Conservation (phyloP, 2,113 vertebrate species). For the Neoarius graeffei region DNA sequence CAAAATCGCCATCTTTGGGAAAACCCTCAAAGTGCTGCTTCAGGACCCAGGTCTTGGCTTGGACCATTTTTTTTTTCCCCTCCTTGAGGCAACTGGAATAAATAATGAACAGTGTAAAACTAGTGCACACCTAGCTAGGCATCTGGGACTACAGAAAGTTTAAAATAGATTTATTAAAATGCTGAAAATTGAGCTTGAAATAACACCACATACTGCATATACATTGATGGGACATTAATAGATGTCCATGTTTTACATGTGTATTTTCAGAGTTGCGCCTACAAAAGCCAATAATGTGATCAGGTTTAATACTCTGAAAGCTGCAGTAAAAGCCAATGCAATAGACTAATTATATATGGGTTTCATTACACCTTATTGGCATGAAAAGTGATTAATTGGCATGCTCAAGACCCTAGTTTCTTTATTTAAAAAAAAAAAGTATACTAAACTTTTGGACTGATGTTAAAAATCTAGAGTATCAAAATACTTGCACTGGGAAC, state of each 20-base stretch:
- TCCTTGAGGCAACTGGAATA: slow-evolving; percentile 40
- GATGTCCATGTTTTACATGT: not conserved
- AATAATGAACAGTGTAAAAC: not conserved
- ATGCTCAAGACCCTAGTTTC: too few species aligned
- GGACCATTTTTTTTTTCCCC: slow-evolving; percentile 53
- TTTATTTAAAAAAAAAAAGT: too few species aligned
- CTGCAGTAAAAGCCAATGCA: not conserved
- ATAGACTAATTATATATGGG: not conserved
- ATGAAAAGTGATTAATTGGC: too few species aligned
- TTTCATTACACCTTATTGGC: too few species aligned
- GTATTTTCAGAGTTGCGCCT: not conserved
- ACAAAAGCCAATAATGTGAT: not conserved
- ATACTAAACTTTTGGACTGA: too few species aligned
- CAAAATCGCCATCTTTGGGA: slow-evolving; percentile 74
- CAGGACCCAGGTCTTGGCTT: slow-evolving; percentile 74
- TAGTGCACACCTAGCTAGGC: not conserved
- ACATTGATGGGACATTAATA: not conserved
- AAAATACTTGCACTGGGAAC: too few species aligned
- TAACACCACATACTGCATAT: not conserved
- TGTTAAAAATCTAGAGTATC: too few species aligned
- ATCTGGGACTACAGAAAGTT: not conserved
- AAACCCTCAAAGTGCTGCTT: slow-evolving; percentile 77
- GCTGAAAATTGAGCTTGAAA: not conserved
- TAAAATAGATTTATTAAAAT: not conserved
- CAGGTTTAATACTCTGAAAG: not conserved